A percentile compares a stretch with the other conserved stretches of the same genome.
Conservation (phyloP, 2,888 invertebrate species). For the Trisateles emortualis region DNA sequence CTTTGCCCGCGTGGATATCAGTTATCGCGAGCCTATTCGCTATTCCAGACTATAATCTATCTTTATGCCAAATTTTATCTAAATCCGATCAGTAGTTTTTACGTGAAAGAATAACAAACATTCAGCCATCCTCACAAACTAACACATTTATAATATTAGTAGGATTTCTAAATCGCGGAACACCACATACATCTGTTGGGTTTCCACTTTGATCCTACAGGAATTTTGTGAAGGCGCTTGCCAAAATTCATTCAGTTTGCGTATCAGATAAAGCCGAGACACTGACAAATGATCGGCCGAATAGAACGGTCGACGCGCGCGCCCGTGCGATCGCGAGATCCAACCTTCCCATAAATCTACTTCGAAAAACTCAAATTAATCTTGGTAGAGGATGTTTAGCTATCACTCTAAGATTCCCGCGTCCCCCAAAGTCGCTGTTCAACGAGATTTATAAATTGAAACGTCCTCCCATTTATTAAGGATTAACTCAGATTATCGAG, state of each 20-base stretch:
- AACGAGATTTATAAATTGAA: slow-evolving; percentile 45
- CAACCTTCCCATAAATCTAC: slow-evolving; percentile 72
- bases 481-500: slow-evolving; percentile 20
- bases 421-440: slow-evolving; percentile 27
- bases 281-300: slow-evolving; percentile 73
- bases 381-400: slow-evolving; percentile 60
- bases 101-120: no score
- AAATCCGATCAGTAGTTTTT: no score
- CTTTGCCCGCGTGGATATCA: no score
- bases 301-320: slow-evolving; percentile 63
- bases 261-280: slow-evolving; percentile 70
- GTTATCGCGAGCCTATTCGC: no score
- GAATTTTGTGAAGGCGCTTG: slow-evolving; percentile 44
- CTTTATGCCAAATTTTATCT: no score
- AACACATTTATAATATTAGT: no score
- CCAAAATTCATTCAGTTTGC: slow-evolving; percentile 70
- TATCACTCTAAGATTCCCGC: slow-evolving; percentile 50
- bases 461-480: slow-evolving; percentile 27
- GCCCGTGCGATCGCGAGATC: slow-evolving; percentile 63
- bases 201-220: slow-evolving; percentile 32
- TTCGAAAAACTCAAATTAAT: slow-evolving; percentile 79
- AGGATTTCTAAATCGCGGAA: no score
- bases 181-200: slow-evolving; percentile 39
- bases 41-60: no score
- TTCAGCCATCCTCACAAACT: no score